Percentiles rank a stretch among this genome's conserved stretches.
Conservation (phyloP, 2,113 vertebrate species). For the Monarcha castaneiventris region DNA sequence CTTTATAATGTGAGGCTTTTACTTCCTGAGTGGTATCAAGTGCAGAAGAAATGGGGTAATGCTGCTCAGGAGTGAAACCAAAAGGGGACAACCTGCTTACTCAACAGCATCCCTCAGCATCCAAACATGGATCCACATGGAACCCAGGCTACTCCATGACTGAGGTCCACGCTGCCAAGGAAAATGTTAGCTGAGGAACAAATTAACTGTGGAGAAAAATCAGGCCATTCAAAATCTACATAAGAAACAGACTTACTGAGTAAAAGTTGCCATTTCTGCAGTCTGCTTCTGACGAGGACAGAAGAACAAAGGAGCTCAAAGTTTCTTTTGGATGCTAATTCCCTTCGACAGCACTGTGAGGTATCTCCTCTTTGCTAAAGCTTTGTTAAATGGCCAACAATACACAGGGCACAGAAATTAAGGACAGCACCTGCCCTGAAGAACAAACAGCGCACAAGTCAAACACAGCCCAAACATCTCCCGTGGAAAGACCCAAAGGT, state of each 20-base stretch:
- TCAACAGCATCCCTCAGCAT: not conserved
- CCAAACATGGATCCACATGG: not conserved
- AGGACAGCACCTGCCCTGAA: not conserved
- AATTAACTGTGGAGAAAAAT: not conserved
- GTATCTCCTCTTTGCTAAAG: not conserved
- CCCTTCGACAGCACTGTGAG: not conserved
- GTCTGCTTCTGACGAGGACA: not conserved
- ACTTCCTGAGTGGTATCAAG: not conserved
- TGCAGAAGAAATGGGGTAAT: not conserved
- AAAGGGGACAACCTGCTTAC: not conserved
- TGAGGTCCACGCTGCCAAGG: not conserved
- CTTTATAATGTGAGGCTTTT: not conserved
- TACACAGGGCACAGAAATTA: not conserved
- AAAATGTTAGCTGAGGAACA: not conserved
- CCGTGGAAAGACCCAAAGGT: not conserved
- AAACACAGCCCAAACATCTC: not conserved
- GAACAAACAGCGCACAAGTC: not conserved
- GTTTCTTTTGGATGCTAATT: not conserved
- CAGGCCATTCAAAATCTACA: not conserved
- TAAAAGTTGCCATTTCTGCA: not conserved
- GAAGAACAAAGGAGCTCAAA: not conserved
- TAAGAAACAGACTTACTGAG: not conserved
- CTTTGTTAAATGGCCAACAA: not conserved
- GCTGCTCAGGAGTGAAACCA: not conserved
- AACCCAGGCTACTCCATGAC: not conserved